phyloP scores from a whole-genome alignment of 2,888 invertebrate species.

The Tyria jacobaeae region DNA sequence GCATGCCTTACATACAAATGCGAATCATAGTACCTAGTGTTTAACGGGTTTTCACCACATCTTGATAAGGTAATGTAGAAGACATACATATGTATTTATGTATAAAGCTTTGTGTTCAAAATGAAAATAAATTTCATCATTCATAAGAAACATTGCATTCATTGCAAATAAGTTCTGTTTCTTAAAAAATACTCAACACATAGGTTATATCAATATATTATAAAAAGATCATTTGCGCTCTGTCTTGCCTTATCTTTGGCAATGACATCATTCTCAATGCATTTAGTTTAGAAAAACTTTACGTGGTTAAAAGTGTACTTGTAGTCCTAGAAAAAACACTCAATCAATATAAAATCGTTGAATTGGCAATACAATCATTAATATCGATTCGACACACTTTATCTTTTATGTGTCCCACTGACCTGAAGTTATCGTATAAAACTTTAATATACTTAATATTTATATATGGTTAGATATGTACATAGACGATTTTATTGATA shows the following conservation, averaged over 20 bases:
- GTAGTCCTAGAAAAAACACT: constrained; percentile 36
- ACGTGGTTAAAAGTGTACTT: background rate
- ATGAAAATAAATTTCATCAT: too few relatives aligned
- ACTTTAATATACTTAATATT: background rate
- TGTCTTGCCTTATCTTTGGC: background rate
- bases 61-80: background rate
- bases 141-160: too few relatives aligned
- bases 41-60: background rate
- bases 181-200: too few relatives aligned
- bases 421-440: constrained; percentile 24
- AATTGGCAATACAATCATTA: constrained; percentile 33
- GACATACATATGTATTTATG: background rate
- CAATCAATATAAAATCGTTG: constrained; percentile 22
- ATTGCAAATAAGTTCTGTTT: too few relatives aligned
- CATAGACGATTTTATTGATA: too few relatives aligned
- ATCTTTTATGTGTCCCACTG: constrained; percentile 41
- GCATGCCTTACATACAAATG: background rate
- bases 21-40: background rate
- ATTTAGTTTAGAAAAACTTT: background rate
- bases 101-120: too few relatives aligned
- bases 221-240: too few relatives aligned
- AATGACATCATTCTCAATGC: background rate
- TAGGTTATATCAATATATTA: too few relatives aligned
- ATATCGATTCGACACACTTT: constrained; percentile 44
- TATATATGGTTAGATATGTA: background rate